Evolutionary conservation across 2,113 vertebrate genomes (phyloP).

Genomic region (Sylvietta virens): DNA sequence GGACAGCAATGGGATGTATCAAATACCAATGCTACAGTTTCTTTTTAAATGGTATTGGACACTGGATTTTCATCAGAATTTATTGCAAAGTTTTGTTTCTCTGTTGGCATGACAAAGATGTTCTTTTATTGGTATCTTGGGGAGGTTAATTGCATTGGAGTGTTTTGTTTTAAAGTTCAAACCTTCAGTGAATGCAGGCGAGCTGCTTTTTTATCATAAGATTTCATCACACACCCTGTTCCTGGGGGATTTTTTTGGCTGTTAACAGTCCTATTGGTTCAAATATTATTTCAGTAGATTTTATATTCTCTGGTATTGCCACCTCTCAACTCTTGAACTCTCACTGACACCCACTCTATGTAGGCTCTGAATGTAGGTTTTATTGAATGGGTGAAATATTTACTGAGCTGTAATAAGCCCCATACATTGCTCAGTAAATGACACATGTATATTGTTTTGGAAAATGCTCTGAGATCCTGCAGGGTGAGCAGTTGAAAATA

Average conservation of each 20-base stretch:
- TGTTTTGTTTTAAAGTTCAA: slow-evolving; percentile 1
- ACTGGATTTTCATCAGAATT: background rate
- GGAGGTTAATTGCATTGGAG: background rate
- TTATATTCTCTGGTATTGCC: background rate
- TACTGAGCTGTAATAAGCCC: background rate
- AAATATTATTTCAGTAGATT: background rate
- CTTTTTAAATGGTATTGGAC: background rate
- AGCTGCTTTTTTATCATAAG: background rate
- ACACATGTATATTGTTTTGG: background rate
- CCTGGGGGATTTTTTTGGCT: background rate
- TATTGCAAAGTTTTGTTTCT: background rate
- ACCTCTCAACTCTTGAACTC: background rate
- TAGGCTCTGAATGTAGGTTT: background rate
- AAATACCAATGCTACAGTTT: background rate
- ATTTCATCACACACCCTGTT: background rate
- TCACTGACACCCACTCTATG: background rate
- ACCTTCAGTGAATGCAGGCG: background rate
- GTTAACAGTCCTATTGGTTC: background rate
- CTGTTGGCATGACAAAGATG: background rate
- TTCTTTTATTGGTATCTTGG: background rate
- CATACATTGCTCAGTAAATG: background rate
- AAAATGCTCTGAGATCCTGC: background rate
- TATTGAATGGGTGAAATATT: slow-evolving; percentile 1
- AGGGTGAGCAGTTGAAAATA: background rate
- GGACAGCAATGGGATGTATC: background rate